A percentile compares a stretch with the other conserved stretches of the same genome.
These are phyloP conservation scores for Myanophis thanlyinensis DNA, from an alignment of 2,113 vertebrate species.

Conservation along the genomic window DNA sequence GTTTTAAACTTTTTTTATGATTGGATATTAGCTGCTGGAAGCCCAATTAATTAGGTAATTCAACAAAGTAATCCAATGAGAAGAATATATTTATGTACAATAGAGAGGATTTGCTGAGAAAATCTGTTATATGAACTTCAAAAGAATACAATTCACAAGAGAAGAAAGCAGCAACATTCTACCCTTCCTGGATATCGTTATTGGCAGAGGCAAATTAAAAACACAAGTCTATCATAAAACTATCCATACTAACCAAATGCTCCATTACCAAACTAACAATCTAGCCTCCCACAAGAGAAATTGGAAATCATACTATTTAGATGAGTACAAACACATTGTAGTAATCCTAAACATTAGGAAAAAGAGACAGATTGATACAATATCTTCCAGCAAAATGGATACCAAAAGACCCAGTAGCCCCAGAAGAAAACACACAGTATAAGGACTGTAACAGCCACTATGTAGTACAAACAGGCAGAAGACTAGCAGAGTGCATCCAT, in stretches of 20 bases:
- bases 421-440: neutral
- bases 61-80: neutral
- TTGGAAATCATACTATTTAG: neutral
- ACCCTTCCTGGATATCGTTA: neutral
- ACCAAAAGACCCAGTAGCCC: neutral
- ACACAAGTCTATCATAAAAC: neutral
- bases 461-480: neutral
- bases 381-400: neutral
- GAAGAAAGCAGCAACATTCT: neutral
- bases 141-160: neutral
- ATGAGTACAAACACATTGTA: neutral
- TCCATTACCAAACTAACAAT: neutral
- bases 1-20: neutral
- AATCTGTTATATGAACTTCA: neutral
- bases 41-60: neutral
- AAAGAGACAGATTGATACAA: neutral
- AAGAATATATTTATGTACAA: neutral
- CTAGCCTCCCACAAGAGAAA: neutral
- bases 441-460: neutral
- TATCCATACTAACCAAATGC: neutral
- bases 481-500: neutral
- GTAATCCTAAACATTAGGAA: neutral
- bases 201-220: neutral
- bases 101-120: neutral
- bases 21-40: neutral